These are phyloP conservation scores for Cerastis rubricosa DNA, from an alignment of 2,888 invertebrate species.

Conservation along the genomic window DNA sequence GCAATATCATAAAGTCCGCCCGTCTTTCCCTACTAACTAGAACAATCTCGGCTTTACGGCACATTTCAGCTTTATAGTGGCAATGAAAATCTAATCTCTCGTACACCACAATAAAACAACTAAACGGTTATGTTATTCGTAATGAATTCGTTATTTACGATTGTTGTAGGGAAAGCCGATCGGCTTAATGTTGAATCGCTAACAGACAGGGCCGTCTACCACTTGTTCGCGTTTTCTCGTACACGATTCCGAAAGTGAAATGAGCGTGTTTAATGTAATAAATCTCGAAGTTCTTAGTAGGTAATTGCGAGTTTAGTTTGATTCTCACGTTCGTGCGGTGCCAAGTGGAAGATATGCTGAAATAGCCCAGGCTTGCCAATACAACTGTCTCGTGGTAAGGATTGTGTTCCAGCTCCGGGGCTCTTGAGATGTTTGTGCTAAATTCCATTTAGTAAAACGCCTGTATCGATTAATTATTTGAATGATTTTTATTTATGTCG, in stretches of 20 bases:
- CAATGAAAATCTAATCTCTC: conserved; percentile 75
- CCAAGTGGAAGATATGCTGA: conserved; percentile 52
- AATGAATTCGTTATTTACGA: conserved; percentile 85
- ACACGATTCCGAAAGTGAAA: conserved; percentile 86
- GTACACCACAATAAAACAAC: conserved; percentile 72
- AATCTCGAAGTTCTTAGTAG: conserved; percentile 78
- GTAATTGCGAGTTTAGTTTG: conserved; percentile 69
- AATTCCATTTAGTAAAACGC: conserved; percentile 10
- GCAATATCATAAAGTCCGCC: conserved; percentile 56
- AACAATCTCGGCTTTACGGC: conserved; percentile 56
- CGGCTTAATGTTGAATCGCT: conserved; percentile 59
- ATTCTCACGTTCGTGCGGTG: conserved; percentile 64
- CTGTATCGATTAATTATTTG: neutral
- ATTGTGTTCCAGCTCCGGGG: conserved; percentile 32
- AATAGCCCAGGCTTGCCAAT: conserved; percentile 51
- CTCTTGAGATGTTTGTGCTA: conserved; percentile 36
- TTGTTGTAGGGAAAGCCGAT: conserved; percentile 80
- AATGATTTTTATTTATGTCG: neutral
- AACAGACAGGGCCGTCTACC: conserved; percentile 76
- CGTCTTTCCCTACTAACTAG: conserved; percentile 51
- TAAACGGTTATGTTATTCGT: conserved; percentile 79
- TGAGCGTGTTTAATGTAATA: conserved; percentile 80
- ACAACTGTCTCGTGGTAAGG: conserved; percentile 52
- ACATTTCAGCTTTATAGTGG: conserved; percentile 63
- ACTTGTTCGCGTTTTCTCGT: conserved; percentile 80